A percentile compares a stretch with the other conserved stretches of the same genome.
phyloP scores from a whole-genome alignment of 2,113 vertebrate species.

The Phylloscopus whistleri region DNA sequence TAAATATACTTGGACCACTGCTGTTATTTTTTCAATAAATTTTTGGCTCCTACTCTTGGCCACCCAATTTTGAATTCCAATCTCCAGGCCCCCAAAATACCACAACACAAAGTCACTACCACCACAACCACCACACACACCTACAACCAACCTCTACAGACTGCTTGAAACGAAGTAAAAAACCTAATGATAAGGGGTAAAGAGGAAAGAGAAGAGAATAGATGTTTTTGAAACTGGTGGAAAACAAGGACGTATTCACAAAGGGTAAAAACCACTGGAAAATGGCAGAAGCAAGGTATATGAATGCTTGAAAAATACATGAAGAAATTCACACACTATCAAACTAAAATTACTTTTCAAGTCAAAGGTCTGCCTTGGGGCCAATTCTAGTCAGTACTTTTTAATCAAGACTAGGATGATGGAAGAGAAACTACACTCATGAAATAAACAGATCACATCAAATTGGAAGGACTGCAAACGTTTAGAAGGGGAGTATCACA shows the following conservation, averaged over 20 bases:
- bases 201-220: neutral
- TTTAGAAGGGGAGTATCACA: neutral
- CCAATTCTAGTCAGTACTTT: neutral
- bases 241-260: neutral
- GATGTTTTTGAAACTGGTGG: neutral
- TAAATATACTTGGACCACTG: neutral
- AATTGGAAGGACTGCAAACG: neutral
- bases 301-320: neutral
- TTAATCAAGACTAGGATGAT: neutral
- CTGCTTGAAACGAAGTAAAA: neutral
- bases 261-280: neutral
- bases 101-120: neutral
- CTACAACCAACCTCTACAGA: neutral
- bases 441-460: neutral
- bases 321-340: neutral
- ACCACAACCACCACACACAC: neutral
- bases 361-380: neutral
- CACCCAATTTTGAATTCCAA: neutral
- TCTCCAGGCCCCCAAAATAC: fast-evolving
- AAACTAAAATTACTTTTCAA: neutral
- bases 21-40: neutral
- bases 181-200: neutral
- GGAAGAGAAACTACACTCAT: neutral
- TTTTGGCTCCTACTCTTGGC: neutral
- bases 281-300: neutral